Evolutionary conservation across 2,797 vertebrate genomes (phyloP), one percentile per base, ranked within the genome.

Genomic region (Pseudopleuronectes americanus): DNA sequence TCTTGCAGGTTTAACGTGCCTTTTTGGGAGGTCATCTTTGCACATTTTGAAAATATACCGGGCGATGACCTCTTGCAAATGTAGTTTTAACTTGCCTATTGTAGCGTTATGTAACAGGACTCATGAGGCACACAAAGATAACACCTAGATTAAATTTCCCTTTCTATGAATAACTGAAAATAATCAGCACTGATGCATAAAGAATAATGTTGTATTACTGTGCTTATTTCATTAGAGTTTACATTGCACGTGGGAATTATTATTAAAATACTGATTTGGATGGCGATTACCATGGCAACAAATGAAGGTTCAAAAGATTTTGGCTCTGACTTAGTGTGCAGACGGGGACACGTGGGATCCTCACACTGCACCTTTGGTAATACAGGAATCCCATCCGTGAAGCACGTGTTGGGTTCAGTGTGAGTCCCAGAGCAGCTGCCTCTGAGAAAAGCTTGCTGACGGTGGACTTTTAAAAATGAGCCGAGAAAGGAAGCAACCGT

Each of bases 381-480:
- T 59, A 48, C 52, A 74, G 79, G 80, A 89, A 85, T 80, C 65
- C 19, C 62, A 68, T 77, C 74, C 5, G 8, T 7, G 12, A 64
- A 66, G 68, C 91, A 90, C 84, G 84, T 92, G 92, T 57, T 67
- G 62, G 71, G 45, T 78, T 84, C 75, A 26, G 79, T 59, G 64
- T 53, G 72, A 77, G 77, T 55, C 80, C 52, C 14, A 22, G 6
- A 82, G 78, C 84, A 92, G 92, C 86, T 88, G 86, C 75, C 63
- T 64, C 82, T 21, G 28, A 65, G 71, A 73, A 70, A 75, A 54
- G 79, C 72, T 33, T 87, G 89, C 90, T 89, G 92, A 90, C 81
- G 26, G 63, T 12, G 54, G 38, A 31, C 41, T 64, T 87, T 84
- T 80, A 51, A 61, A 61, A 57, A 80, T 80, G 72, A 77, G 76